phyloP scores from a whole-genome alignment of 2,888 invertebrate genomes.

The Amiota mariae region DNA sequence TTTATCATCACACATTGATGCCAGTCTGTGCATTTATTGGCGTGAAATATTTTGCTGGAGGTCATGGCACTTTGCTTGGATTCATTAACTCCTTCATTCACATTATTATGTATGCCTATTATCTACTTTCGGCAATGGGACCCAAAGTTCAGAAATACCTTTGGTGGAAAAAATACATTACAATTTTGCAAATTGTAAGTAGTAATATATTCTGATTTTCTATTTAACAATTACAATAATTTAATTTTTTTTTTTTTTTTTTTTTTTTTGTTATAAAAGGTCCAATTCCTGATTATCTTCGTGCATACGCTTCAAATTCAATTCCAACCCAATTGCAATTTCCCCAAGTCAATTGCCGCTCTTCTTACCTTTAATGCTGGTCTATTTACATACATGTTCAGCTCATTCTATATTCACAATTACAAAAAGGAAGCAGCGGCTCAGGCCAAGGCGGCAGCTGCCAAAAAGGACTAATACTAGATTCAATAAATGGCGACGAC shows the following conservation, averaged over 20 bases:
- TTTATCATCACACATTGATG: slow-evolving; percentile 88
- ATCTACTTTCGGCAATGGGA: slow-evolving; percentile 89
- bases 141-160: slow-evolving; percentile 90
- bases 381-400: slow-evolving; percentile 85
- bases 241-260: slow-evolving; percentile 51
- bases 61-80: slow-evolving; percentile 90
- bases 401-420: slow-evolving; percentile 82
- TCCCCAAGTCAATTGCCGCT: slow-evolving; percentile 81
- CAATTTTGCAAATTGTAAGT: slow-evolving; percentile 87
- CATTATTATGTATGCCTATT: slow-evolving; percentile 93
- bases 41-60: slow-evolving; percentile 83
- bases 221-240: not conserved
- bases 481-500: not conserved
- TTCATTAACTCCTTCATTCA: slow-evolving; percentile 92
- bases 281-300: slow-evolving; percentile 85
- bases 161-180: slow-evolving; percentile 96
- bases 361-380: slow-evolving; percentile 80
- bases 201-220: not conserved
- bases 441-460: slow-evolving; percentile 48
- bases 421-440: slow-evolving; percentile 75
- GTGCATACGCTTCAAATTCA: slow-evolving; percentile 80
- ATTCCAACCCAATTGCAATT: slow-evolving; percentile 80
- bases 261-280: slow-evolving; percentile 73
- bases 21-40: slow-evolving; percentile 80
- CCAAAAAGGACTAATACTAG: slow-evolving; percentile 61